phyloP scores from a whole-genome alignment of 2,888 invertebrate species.

The Sarcophaga rosellei region DNA sequence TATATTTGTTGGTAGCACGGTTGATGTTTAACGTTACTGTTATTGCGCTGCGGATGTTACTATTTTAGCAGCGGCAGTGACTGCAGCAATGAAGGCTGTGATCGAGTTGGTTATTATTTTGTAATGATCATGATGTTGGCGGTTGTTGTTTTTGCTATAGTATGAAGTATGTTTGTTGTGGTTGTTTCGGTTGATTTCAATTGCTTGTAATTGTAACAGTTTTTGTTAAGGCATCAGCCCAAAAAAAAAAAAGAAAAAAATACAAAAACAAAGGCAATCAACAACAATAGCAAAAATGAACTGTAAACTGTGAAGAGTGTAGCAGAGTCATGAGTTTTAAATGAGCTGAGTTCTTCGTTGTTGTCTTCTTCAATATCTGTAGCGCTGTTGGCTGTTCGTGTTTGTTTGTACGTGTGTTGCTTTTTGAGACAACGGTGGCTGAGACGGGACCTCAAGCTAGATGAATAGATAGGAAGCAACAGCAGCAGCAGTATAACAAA shows the following conservation, averaged over 20 bases:
- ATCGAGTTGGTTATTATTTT: constrained; percentile 61
- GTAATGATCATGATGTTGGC: constrained; percentile 60
- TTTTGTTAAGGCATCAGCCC: constrained; percentile 37
- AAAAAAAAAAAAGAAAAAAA: not conserved
- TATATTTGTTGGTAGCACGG: constrained; percentile 11
- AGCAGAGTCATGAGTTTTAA: constrained; percentile 62
- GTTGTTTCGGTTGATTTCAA: constrained; percentile 66
- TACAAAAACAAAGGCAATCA: not conserved
- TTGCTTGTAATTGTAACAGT: constrained; percentile 69
- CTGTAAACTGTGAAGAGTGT: constrained; percentile 53
- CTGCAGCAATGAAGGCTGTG: constrained; percentile 60
- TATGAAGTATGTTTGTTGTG: constrained; percentile 33
- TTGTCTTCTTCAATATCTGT: constrained; percentile 68
- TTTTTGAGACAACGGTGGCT: constrained; percentile 44
- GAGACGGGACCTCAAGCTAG: constrained; percentile 59
- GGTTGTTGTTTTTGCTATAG: constrained; percentile 26
- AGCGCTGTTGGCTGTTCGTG: constrained; percentile 51
- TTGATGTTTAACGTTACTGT: constrained; percentile 18
- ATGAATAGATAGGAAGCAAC: constrained; percentile 67
- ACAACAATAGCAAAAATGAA: constrained; percentile 37
- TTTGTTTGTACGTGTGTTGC: constrained; percentile 52
- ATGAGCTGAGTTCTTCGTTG: constrained; percentile 66
- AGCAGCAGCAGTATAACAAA: constrained; percentile 45
- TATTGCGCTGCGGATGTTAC: not conserved
- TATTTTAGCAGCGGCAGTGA: not conserved